phyloP scores from a whole-genome alignment of 2,113 vertebrate species.

The Phycodurus eques region DNA sequence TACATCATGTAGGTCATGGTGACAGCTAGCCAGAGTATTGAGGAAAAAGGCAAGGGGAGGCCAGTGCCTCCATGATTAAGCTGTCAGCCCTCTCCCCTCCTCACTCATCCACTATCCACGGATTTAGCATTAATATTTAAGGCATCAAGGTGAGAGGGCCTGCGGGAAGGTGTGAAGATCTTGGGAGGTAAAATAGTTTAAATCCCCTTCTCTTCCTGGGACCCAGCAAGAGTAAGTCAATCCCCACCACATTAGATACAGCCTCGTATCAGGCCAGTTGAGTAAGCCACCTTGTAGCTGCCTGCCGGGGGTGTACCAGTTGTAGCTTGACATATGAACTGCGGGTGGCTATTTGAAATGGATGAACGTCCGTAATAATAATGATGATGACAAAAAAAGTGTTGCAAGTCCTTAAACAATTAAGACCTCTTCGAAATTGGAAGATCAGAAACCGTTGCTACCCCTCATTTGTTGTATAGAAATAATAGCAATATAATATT shows the following conservation, averaged over 20 bases:
- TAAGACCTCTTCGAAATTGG: not conserved
- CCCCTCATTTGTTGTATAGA: too few species aligned
- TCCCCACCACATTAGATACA: slow-evolving; percentile 65
- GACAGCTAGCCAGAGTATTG: slow-evolving; percentile 66
- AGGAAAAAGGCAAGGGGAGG: slow-evolving; percentile 48
- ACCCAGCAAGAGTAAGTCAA: slow-evolving; percentile 59
- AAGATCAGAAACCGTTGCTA: too few species aligned
- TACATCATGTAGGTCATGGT: slow-evolving; percentile 74
- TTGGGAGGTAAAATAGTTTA: slow-evolving; percentile 66
- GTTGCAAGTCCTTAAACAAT: not conserved
- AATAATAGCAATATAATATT: not conserved
- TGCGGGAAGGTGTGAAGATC: slow-evolving; percentile 68
- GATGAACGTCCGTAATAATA: not conserved
- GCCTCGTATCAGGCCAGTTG: slow-evolving; percentile 58
- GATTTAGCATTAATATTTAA: slow-evolving; percentile 75
- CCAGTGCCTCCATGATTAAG: slow-evolving; percentile 70
- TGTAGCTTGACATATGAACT: slow-evolving; percentile 36
- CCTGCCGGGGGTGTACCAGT: slow-evolving; percentile 40
- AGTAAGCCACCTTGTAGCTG: slow-evolving; percentile 47
- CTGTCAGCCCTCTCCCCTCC: slow-evolving; percentile 62
- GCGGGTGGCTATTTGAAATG: slow-evolving; percentile 1
- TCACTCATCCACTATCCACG: slow-evolving; percentile 55
- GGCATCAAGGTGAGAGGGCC: slow-evolving; percentile 63
- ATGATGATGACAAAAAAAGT: too few species aligned
- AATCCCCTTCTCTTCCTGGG: slow-evolving; percentile 58